These are phyloP conservation scores for Calliopum simillimum DNA, from an alignment of 2,888 invertebrate species.

Conservation along the genomic window DNA sequence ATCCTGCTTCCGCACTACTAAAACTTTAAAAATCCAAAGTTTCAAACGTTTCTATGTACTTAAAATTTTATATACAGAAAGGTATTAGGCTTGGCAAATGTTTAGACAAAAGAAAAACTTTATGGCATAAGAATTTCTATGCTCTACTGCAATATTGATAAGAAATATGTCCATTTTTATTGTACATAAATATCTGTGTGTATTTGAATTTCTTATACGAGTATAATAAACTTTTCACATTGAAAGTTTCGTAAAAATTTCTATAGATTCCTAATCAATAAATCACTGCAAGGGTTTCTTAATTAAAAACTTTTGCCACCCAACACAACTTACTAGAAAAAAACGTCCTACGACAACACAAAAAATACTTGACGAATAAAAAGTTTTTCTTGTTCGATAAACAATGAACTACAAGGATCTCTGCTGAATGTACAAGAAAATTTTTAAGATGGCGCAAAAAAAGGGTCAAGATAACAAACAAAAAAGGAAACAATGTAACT, in stretches of 20 bases:
- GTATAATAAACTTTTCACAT: background rate
- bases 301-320: constrained; percentile 62
- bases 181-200: too few species aligned
- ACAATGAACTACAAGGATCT: constrained; percentile 48
- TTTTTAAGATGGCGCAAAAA: constrained; percentile 37
- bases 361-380: constrained; percentile 5
- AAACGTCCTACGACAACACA: constrained; percentile 22
- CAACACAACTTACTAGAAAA: constrained; percentile 29
- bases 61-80: too few species aligned
- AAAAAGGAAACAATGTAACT: constrained; percentile 8
- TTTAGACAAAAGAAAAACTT: too few species aligned
- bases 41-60: too few species aligned
- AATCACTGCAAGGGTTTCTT: constrained; percentile 66
- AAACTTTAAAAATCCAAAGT: too few species aligned
- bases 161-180: too few species aligned
- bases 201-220: too few species aligned
- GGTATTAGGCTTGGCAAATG: too few species aligned
- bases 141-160: too few species aligned
- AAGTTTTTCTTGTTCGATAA: background rate
- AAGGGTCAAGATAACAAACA: constrained; percentile 45
- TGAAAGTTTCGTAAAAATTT: background rate
- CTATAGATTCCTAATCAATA: constrained; percentile 57
- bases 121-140: too few species aligned
- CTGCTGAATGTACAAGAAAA: constrained; percentile 29
- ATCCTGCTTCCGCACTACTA: too few species aligned